Evolutionary conservation across 2,888 invertebrate genomes (phyloP).

Genomic region (Plusia festucae): DNA sequence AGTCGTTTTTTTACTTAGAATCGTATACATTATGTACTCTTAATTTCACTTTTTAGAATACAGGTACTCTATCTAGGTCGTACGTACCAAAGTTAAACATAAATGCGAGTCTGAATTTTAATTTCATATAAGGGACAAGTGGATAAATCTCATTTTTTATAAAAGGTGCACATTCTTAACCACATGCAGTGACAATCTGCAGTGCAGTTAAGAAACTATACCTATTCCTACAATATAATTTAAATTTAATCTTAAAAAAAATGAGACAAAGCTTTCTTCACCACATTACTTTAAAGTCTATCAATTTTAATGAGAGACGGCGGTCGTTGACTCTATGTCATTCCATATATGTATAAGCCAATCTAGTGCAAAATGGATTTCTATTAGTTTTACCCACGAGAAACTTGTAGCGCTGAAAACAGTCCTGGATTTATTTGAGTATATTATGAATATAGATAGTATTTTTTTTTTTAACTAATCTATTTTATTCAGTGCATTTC

Average conservation of each 20-base stretch:
- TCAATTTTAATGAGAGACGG: constrained; percentile 13
- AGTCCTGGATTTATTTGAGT: constrained; percentile 26
- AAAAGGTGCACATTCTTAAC: no score
- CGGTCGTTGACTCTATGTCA: constrained; percentile 25
- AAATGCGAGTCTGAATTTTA: background rate
- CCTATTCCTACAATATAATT: background rate
- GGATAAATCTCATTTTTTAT: no score
- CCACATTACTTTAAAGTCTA: constrained; percentile 26
- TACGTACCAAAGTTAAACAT: background rate
- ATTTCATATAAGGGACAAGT: background rate
- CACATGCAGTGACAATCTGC: no score
- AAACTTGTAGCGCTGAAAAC: constrained; percentile 23
- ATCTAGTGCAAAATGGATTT: constrained; percentile 28
- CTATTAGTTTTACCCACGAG: constrained; percentile 17
- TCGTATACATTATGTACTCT: no score
- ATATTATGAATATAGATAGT: constrained; percentile 21
- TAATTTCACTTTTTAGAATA: no score
- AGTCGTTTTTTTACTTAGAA: no score
- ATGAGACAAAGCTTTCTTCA: constrained; percentile 5
- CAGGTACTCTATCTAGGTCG: no score
- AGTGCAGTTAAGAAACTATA: no score
- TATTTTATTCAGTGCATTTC: no score
- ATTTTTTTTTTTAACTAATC: background rate
- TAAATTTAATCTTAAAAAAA: background rate
- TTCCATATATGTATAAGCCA: constrained; percentile 37